These are phyloP conservation scores for Delphinus delphis DNA, from an alignment of 2,113 vertebrate genomes.

Conservation along the genomic window DNA sequence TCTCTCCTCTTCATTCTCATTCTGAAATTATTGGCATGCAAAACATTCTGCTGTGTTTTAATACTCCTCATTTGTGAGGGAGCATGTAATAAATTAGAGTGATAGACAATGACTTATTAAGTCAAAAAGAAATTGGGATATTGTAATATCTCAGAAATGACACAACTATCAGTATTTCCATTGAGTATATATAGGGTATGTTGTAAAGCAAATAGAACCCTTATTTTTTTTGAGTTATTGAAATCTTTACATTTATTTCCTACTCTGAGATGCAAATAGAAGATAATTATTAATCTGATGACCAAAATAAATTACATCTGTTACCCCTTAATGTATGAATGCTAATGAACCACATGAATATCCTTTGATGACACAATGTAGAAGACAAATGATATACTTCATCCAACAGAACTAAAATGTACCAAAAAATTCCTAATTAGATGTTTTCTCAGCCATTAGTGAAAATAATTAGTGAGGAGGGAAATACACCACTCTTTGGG, in stretches of 20 bases:
- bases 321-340: not conserved
- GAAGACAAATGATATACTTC: not conserved
- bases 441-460: slow-evolving; percentile 11
- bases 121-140: not conserved
- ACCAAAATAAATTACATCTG: not conserved
- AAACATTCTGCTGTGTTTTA: not conserved
- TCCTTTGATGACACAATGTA: not conserved
- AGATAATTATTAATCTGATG: not conserved
- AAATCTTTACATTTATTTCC: not conserved
- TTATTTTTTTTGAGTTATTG: not conserved
- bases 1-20: not conserved
- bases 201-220: not conserved
- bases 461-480: slow-evolving; percentile 48
- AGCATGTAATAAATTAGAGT: not conserved
- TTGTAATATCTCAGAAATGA: not conserved
- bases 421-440: not conserved
- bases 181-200: not conserved
- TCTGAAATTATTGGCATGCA: not conserved
- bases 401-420: not conserved
- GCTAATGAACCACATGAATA: not conserved
- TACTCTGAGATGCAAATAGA: not conserved
- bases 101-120: not conserved
- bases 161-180: not conserved
- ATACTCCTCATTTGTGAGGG: not conserved
- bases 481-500: not conserved